Evolutionary conservation across 2,797 vertebrate genomes (phyloP).

Genomic region (Pangasius sanitwongsei): DNA sequence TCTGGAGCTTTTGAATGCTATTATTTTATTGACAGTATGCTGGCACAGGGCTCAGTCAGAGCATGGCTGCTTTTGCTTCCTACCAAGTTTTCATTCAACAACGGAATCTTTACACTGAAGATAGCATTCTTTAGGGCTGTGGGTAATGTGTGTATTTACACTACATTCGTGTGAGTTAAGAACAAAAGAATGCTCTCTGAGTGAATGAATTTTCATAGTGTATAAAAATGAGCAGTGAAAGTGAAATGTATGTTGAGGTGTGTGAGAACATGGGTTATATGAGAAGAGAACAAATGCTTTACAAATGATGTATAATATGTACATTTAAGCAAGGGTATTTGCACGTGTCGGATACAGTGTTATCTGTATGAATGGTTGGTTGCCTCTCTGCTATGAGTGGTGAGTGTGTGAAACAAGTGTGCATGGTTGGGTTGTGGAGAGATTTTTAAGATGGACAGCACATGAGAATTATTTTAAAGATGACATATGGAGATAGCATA

Average conservation of each 20-base stretch:
- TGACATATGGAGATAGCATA: neutral
- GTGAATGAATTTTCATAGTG: neutral
- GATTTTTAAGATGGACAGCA: conserved; percentile 27
- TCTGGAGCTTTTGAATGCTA: conserved; percentile 9
- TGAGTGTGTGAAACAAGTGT: neutral
- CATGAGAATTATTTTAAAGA: conserved; percentile 39
- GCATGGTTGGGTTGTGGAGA: conserved; percentile 3
- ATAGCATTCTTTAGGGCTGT: conserved; percentile 20
- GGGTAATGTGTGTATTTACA: neutral
- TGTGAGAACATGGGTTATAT: conserved; percentile 22
- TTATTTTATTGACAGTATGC: conserved; percentile 27
- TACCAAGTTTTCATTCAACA: conserved; percentile 15
- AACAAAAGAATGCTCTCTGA: conserved; percentile 9
- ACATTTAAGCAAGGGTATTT: conserved; percentile 7
- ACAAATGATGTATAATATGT: neutral
- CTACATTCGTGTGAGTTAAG: neutral
- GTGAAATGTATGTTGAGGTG: conserved; percentile 2
- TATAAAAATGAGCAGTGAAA: conserved; percentile 6
- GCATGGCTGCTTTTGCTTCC: conserved; percentile 36
- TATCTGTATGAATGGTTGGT: conserved; percentile 16
- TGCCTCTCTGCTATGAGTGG: conserved; percentile 6
- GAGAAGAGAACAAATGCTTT: conserved; percentile 41
- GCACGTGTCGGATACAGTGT: conserved; percentile 12
- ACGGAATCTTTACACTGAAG: conserved; percentile 20
- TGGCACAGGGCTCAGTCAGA: conserved; percentile 10